Percentiles rank a stretch among this genome's conserved stretches.
phyloP scores from a whole-genome alignment of 2,888 invertebrate genomes.

The Pseudococcus jackbeardsleyi region DNA sequence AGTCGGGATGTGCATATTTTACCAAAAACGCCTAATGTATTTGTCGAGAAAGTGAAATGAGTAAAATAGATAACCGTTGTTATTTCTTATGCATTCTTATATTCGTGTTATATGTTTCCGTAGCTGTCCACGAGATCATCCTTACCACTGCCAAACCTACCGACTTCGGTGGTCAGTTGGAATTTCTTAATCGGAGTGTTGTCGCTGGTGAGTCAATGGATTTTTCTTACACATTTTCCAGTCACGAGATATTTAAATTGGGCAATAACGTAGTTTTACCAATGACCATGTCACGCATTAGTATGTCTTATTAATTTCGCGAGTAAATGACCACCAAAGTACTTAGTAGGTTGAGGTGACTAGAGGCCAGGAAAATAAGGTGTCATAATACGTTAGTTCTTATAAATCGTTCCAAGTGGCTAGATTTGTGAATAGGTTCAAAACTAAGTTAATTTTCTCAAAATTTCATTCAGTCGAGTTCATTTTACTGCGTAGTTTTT shows the following conservation, averaged over 20 bases:
- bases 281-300: background rate
- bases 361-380: background rate
- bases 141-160: background rate
- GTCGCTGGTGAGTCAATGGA: slow-evolving; percentile 27
- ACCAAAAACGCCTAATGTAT: background rate
- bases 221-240: too few relatives aligned
- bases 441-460: background rate
- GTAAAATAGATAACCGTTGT: slow-evolving; percentile 21
- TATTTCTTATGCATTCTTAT: slow-evolving; percentile 26
- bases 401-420: too few relatives aligned
- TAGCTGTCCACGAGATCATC: slow-evolving; percentile 27
- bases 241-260: too few relatives aligned
- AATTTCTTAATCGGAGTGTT: slow-evolving; percentile 49
- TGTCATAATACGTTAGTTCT: too few relatives aligned
- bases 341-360: slow-evolving; percentile 9
- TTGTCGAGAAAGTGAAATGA: slow-evolving; percentile 53
- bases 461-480: background rate
- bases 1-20: background rate
- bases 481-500: background rate
- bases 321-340: background rate
- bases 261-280: too few relatives aligned
- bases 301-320: background rate
- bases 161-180: background rate
- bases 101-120: slow-evolving; percentile 27
- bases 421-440: background rate